phyloP scores from a whole-genome alignment of 2,797 vertebrate genomes.

The Phalanger gymnotis region DNA sequence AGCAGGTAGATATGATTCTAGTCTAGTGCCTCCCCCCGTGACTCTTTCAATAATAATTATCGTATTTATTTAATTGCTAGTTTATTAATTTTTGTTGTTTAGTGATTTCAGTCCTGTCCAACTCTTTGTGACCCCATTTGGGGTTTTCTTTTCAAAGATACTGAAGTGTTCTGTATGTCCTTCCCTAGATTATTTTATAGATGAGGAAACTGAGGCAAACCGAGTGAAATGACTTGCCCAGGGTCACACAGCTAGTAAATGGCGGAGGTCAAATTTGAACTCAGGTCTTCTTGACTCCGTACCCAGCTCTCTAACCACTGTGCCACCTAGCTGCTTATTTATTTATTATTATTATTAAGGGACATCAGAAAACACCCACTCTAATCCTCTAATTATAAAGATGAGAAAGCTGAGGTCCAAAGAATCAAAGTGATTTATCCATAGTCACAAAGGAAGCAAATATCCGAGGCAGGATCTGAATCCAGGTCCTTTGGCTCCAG shows the following conservation, averaged over 20 bases:
- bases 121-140: background rate
- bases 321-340: too few relatives aligned
- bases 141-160: background rate
- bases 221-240: background rate
- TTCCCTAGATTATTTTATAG: background rate
- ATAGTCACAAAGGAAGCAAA: too few relatives aligned
- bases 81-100: background rate
- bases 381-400: background rate
- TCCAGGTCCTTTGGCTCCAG: background rate
- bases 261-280: background rate
- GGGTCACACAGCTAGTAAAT: background rate
- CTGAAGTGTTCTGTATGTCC: background rate
- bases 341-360: background rate
- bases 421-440: background rate
- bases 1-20: too few relatives aligned
- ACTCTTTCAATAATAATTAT: too few relatives aligned
- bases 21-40: too few relatives aligned
- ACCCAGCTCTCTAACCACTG: too few relatives aligned
- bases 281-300: background rate
- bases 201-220: background rate
- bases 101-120: background rate
- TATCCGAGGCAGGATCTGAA: too few relatives aligned
- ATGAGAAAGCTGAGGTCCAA: background rate
- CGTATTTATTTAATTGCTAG: background rate
- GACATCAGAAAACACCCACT: background rate